Conservation (phyloP, 2,888 invertebrate genomes). For the Caenorhabditis sp. region DNA sequence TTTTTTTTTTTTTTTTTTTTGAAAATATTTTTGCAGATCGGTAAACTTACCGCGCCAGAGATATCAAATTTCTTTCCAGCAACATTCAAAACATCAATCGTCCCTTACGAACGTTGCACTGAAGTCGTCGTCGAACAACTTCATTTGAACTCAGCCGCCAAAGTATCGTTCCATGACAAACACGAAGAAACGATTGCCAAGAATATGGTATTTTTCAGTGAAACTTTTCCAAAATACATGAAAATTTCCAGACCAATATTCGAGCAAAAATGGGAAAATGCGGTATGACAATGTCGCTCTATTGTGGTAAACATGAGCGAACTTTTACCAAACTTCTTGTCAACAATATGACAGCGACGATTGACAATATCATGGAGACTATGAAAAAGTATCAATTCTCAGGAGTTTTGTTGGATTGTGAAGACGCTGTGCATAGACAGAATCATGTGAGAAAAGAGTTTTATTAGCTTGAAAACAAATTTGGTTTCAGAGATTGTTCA, state of each 20-base stretch:
- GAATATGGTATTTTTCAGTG: slow-evolving; percentile 13
- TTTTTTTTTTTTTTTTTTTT: no score
- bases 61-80: slow-evolving; percentile 16
- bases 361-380: slow-evolving; percentile 17
- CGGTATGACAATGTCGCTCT: slow-evolving; percentile 24
- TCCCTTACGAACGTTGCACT: slow-evolving; percentile 35
- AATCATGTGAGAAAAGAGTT: slow-evolving; percentile 18
- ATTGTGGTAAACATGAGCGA: slow-evolving; percentile 14
- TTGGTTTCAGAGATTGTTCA: slow-evolving; percentile 34
- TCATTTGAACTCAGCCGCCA: slow-evolving; percentile 9
- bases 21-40: background rate
- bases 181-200: slow-evolving; percentile 11
- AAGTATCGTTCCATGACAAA: slow-evolving; percentile 9
- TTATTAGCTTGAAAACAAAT: no score
- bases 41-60: no score
- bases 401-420: slow-evolving; percentile 36
- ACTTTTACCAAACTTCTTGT: slow-evolving; percentile 17
- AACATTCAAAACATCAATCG: slow-evolving; percentile 22
- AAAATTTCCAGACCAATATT: slow-evolving; percentile 16
- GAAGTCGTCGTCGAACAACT: slow-evolving; percentile 29
- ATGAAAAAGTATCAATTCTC: slow-evolving; percentile 33
- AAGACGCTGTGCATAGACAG: slow-evolving; percentile 20
- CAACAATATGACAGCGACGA: slow-evolving; percentile 9
- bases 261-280: slow-evolving; percentile 36
- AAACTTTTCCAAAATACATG: background rate